Conservation (phyloP, 2,113 vertebrate genomes). For the Thomomys bottae region DNA sequence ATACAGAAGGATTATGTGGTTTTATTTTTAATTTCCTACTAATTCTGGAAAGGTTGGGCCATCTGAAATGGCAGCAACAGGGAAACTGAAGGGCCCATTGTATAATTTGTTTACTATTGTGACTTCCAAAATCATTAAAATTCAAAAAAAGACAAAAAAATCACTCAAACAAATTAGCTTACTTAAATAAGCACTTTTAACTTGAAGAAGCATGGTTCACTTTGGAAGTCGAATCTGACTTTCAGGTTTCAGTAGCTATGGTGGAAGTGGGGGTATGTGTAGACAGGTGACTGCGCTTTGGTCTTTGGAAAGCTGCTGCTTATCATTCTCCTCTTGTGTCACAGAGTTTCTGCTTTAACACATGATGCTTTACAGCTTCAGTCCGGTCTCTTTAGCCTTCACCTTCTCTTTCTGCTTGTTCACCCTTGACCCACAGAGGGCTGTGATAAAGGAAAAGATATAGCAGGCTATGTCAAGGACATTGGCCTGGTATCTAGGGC, state of each 20-base stretch:
- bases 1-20: too few species aligned
- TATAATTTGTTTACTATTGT: background rate
- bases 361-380: conserved; percentile 57
- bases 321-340: conserved; percentile 57
- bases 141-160: conserved; percentile 2
- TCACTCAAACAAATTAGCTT: background rate
- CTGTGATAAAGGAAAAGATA: background rate
- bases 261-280: conserved; percentile 27
- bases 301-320: conserved; percentile 64
- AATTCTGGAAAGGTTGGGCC: conserved; percentile 71
- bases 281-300: background rate
- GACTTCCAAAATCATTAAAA: conserved; percentile 21
- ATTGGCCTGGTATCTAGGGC: background rate
- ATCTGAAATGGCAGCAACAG: conserved; percentile 26
- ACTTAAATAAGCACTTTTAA: conserved; percentile 14
- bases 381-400: conserved; percentile 61
- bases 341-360: conserved; percentile 50
- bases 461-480: background rate
- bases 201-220: conserved; percentile 1
- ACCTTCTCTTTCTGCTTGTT: conserved; percentile 49
- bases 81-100: background rate
- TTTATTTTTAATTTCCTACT: conserved; percentile 67
- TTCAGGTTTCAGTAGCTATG: conserved; percentile 41
- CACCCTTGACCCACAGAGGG: conserved; percentile 43
- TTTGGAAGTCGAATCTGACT: conserved; percentile 59